Evolutionary conservation across 2,113 vertebrate genomes (phyloP).

Genomic region (Dinomys branickii): DNA sequence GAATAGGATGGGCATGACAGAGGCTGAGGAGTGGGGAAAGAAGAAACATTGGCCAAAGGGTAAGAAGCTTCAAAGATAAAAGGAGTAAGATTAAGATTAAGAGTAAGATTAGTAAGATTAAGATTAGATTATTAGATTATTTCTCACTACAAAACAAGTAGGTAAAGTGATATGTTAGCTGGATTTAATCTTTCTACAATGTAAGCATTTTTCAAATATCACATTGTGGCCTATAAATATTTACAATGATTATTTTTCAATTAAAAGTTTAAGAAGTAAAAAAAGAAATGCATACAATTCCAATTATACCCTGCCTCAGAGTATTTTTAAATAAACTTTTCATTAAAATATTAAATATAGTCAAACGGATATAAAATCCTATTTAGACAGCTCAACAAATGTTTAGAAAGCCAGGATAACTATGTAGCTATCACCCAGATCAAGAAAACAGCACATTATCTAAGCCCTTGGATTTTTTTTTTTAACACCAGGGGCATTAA

Average conservation of each 20-base stretch:
- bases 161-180: not conserved
- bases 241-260: not conserved
- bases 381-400: not conserved
- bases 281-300: not conserved
- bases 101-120: no score
- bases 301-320: not conserved
- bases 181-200: not conserved
- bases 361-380: conserved; percentile 18
- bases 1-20: not conserved
- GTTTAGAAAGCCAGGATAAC: not conserved
- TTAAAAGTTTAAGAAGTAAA: not conserved
- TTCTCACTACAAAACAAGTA: not conserved
- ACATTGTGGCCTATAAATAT: not conserved
- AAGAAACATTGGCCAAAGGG: not conserved
- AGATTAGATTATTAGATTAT: not conserved
- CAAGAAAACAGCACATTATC: not conserved
- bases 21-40: not conserved
- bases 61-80: not conserved
- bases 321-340: conserved; percentile 28
- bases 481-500: not conserved
- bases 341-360: conserved; percentile 16
- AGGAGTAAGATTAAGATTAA: no score
- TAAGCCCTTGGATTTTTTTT: not conserved
- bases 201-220: not conserved
- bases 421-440: not conserved